Percentiles rank a stretch among this genome's conserved stretches.
These are phyloP conservation scores for Sialis lutaria DNA, from an alignment of 2,888 invertebrate genomes.

Conservation along the genomic window DNA sequence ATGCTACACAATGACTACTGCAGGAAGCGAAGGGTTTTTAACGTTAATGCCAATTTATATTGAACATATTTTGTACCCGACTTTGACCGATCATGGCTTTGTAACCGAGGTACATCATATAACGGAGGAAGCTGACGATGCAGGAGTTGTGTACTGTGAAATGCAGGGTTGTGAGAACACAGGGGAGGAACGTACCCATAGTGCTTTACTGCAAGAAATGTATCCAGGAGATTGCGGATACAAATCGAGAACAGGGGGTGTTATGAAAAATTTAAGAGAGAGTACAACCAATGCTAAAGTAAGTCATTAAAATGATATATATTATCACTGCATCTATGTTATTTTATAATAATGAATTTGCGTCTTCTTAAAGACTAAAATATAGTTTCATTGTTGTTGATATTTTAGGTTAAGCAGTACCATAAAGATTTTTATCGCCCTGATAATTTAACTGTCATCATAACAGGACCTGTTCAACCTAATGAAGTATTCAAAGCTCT, in stretches of 20 bases:
- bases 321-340: too few species aligned
- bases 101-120: slow-evolving; percentile 86
- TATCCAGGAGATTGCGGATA: slow-evolving; percentile 75
- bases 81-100: slow-evolving; percentile 63
- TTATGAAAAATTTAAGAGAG: slow-evolving; percentile 64
- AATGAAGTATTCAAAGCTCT: slow-evolving; percentile 58
- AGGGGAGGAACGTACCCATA: slow-evolving; percentile 52
- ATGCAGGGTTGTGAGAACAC: slow-evolving; percentile 77
- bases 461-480: slow-evolving; percentile 64
- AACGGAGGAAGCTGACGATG: slow-evolving; percentile 74
- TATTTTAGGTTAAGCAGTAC: slow-evolving; percentile 49
- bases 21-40: slow-evolving; percentile 73
- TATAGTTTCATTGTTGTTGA: neutral
- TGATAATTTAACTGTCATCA: slow-evolving; percentile 70
- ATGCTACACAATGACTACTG: slow-evolving; percentile 76
- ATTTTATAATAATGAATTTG: neutral
- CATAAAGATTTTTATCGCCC: slow-evolving; percentile 78
- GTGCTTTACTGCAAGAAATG: slow-evolving; percentile 45
- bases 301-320: slow-evolving; percentile 9
- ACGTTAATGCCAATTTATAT: slow-evolving; percentile 79
- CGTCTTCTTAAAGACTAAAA: neutral
- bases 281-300: slow-evolving; percentile 71
- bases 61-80: slow-evolving; percentile 77
- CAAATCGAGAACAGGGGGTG: slow-evolving; percentile 70
- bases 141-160: slow-evolving; percentile 91